phyloP scores from a whole-genome alignment of 2,113 vertebrate genomes.

The Clarias macrocephalus region DNA sequence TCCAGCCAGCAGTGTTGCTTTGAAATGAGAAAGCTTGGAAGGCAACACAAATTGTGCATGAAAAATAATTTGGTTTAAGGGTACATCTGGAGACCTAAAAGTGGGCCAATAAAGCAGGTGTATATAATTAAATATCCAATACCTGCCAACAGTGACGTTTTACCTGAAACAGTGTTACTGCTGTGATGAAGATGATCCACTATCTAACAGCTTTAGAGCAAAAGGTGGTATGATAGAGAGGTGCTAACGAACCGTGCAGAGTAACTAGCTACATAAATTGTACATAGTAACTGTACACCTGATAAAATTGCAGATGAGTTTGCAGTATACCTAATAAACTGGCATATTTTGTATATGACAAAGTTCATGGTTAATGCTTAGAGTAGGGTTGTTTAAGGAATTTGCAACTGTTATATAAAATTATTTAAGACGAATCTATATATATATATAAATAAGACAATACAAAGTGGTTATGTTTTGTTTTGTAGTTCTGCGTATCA shows the following conservation, averaged over 20 bases:
- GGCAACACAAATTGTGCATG: neutral
- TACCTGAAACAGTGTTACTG: neutral
- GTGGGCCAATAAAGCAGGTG: neutral
- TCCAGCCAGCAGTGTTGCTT: neutral
- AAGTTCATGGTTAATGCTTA: neutral
- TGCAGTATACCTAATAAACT: neutral
- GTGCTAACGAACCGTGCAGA: neutral
- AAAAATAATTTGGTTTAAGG: neutral
- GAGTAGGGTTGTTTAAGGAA: neutral
- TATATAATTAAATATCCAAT: slow-evolving; percentile 7
- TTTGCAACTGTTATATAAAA: neutral
- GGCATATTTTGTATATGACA: neutral
- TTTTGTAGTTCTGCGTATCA: neutral
- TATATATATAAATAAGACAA: neutral
- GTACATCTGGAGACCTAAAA: neutral
- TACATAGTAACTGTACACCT: neutral
- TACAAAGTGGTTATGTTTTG: neutral
- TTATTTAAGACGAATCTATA: neutral
- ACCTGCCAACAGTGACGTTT: neutral
- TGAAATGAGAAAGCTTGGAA: neutral
- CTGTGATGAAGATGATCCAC: neutral
- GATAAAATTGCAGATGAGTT: neutral
- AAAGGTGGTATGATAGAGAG: neutral
- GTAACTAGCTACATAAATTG: neutral
- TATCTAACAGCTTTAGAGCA: neutral